phyloP scores from a whole-genome alignment of 2,888 invertebrate genomes.

The Cylloceria caligata region DNA sequence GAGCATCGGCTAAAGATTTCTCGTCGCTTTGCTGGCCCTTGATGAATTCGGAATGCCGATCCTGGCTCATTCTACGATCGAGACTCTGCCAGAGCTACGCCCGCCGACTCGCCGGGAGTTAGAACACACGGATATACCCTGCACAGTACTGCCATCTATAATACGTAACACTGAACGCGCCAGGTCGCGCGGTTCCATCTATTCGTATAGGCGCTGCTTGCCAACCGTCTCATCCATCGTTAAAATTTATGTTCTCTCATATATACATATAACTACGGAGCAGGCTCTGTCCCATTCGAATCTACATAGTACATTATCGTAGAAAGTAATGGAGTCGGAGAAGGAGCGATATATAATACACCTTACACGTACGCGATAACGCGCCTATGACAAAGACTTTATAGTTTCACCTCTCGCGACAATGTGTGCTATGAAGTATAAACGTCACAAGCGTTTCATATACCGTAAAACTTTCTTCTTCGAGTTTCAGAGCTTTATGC shows the following conservation, averaged over 20 bases:
- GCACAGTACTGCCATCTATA: slow-evolving; percentile 33
- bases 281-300: slow-evolving; percentile 36
- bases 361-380: slow-evolving; percentile 28
- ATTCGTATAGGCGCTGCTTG: slow-evolving; percentile 46
- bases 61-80: slow-evolving; percentile 58
- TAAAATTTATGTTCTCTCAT: slow-evolving; percentile 61
- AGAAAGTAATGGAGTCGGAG: slow-evolving; percentile 50
- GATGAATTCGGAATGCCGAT: slow-evolving; percentile 47
- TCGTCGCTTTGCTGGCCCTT: slow-evolving; percentile 3
- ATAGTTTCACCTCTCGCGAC: slow-evolving; percentile 29
- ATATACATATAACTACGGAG: slow-evolving; percentile 20
- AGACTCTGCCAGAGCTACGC: background rate
- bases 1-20: background rate
- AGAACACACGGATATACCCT: slow-evolving; percentile 4
- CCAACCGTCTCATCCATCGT: slow-evolving; percentile 58
- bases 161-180: slow-evolving; percentile 49
- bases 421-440: slow-evolving; percentile 5
- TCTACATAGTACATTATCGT: slow-evolving; percentile 56
- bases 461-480: background rate
- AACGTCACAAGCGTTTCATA: slow-evolving; percentile 11
- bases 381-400: slow-evolving; percentile 41
- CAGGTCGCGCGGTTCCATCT: slow-evolving; percentile 44
- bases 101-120: slow-evolving; percentile 21
- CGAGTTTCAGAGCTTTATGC: background rate
- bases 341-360: slow-evolving; percentile 42